Evolutionary conservation across 2,888 invertebrate genomes (phyloP).

Genomic region (Melikaiella ostensackeni): DNA sequence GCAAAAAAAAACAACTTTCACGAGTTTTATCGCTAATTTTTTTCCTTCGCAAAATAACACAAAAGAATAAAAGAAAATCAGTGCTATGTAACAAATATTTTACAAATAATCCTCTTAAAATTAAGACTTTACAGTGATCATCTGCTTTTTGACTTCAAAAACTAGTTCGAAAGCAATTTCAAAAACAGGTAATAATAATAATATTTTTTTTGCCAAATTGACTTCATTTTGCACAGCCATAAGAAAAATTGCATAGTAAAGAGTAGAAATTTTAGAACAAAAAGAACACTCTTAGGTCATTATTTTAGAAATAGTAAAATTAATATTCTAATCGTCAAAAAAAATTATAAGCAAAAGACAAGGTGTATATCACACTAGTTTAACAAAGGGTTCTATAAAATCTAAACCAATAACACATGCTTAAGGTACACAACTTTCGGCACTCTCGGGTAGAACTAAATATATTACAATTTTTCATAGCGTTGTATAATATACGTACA

Average conservation of each 20-base stretch:
- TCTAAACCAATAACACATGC: conserved; percentile 21
- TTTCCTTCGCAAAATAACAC: background rate
- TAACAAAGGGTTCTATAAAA: conserved; percentile 20
- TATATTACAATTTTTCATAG: conserved; percentile 31
- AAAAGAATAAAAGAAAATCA: background rate
- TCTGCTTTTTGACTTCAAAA: background rate
- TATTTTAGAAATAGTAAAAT: background rate
- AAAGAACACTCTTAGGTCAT: background rate
- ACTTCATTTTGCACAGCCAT: conserved; percentile 29
- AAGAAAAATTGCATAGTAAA: background rate
- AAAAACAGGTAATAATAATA: background rate
- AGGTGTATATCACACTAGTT: background rate
- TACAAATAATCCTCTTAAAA: background rate
- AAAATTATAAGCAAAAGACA: conserved; percentile 8
- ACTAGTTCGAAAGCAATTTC: background rate
- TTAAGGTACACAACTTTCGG: conserved; percentile 6
- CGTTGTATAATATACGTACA: conserved; percentile 11
- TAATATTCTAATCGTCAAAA: background rate
- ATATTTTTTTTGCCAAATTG: background rate
- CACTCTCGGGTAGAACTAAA: conserved; percentile 10
- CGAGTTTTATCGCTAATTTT: background rate
- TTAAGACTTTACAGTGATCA: background rate
- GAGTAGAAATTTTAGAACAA: background rate
- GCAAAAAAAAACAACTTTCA: background rate
- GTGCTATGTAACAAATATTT: background rate